phyloP scores from a whole-genome alignment of 2,113 vertebrate genomes.

The Melanostigma gelatinosum region DNA sequence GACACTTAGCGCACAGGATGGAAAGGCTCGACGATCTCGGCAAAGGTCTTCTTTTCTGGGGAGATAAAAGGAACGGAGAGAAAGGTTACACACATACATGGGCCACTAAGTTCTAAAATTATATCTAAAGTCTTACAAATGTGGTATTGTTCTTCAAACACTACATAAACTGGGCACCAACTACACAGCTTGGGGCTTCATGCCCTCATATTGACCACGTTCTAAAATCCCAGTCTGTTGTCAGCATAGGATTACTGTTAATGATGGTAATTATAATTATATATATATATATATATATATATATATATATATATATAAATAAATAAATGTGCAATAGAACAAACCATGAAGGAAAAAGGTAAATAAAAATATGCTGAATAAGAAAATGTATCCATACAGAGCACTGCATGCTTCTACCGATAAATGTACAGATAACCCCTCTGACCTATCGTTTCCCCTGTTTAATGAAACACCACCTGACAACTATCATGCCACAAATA shows the following conservation, averaged over 20 bases:
- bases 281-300: no score
- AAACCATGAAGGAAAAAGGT: neutral
- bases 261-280: neutral
- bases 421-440: neutral
- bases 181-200: neutral
- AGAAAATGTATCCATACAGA: neutral
- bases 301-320: no score
- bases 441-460: no score
- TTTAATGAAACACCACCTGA: neutral
- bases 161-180: neutral
- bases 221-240: neutral
- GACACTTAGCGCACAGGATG: constrained; percentile 86
- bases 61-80: constrained; percentile 23
- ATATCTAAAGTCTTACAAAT: neutral
- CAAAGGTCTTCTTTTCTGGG: constrained; percentile 86
- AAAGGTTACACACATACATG: constrained; percentile 1
- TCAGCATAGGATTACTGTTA: neutral
- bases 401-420: neutral
- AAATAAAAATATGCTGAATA: neutral
- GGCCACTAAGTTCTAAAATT: neutral
- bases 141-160: neutral
- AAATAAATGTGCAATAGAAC: neutral
- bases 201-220: neutral
- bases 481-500: neutral
- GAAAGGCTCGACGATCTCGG: constrained; percentile 88